These are phyloP conservation scores for Falco novaeseelandiae DNA, from an alignment of 2,797 vertebrate genomes.

Conservation along the genomic window DNA sequence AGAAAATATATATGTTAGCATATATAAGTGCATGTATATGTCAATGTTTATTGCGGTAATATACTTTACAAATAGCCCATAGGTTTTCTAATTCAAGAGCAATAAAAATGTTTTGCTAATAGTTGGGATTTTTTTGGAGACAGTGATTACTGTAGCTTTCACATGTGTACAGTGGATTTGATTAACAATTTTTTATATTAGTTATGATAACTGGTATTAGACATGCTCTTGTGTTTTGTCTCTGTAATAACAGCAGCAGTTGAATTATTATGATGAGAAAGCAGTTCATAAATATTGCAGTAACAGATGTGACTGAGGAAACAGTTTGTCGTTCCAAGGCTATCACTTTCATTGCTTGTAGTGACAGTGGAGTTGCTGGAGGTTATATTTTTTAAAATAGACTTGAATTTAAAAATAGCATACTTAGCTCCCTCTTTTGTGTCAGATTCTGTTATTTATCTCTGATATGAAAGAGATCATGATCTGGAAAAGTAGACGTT, in stretches of 20 bases:
- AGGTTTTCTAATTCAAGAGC: not conserved
- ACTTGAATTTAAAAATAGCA: conserved; percentile 31
- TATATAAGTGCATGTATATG: rapidly evolving
- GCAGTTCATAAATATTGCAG: conserved; percentile 22
- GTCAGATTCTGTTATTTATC: conserved; percentile 10
- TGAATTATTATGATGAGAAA: not conserved
- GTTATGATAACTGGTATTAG: not conserved
- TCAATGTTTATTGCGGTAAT: not conserved
- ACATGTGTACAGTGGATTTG: not conserved
- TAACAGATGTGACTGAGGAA: not conserved
- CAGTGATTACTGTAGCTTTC: not conserved
- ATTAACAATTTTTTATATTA: not conserved
- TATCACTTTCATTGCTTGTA: conserved; percentile 7
- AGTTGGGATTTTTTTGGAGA: not conserved
- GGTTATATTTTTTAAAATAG: conserved; percentile 39
- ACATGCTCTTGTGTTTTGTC: not conserved
- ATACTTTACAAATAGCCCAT: not conserved
- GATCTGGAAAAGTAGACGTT: not conserved
- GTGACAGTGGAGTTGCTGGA: conserved; percentile 14
- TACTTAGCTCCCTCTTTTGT: not conserved
- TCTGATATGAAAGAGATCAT: not conserved
- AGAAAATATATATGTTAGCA: not conserved
- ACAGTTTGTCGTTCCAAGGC: not conserved
- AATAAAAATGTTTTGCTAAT: not conserved
- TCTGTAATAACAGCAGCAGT: not conserved